Evolutionary conservation across 2,797 vertebrate species (phyloP).

Genomic region (Rhynchotus rufescens): DNA sequence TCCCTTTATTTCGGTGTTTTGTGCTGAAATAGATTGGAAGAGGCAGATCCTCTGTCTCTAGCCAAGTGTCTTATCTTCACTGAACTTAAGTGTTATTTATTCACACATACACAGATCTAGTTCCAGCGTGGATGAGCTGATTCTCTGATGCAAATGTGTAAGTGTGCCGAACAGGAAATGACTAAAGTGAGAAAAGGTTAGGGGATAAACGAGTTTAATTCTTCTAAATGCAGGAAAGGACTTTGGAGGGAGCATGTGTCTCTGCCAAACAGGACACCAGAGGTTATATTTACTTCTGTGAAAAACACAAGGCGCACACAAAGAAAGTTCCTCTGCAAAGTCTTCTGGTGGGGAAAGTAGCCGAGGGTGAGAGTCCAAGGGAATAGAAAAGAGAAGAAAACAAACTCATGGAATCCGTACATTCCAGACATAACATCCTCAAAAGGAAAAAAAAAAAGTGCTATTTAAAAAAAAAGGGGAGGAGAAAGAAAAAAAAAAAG

Average conservation of each 20-base stretch:
- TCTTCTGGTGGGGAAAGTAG: not conserved
- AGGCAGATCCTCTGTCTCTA: not conserved
- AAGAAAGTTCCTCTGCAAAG: not conserved
- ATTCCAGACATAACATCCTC: slow-evolving; percentile 68
- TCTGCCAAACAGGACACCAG: not conserved
- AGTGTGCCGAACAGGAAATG: not conserved
- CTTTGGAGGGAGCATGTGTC: not conserved
- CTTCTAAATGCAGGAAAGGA: not conserved
- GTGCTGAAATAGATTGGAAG: slow-evolving; percentile 14
- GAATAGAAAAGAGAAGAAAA: not conserved
- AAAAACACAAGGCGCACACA: not conserved
- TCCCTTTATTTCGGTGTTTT: slow-evolving; percentile 38
- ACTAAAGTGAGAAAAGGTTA: not conserved
- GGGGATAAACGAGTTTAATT: not conserved
- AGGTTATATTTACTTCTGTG: not conserved
- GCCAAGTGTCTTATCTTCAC: not conserved
- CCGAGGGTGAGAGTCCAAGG: not conserved
- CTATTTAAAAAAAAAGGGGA: not conserved
- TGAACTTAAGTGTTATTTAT: not conserved
- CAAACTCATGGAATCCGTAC: slow-evolving; percentile 14
- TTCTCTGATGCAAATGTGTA: not conserved
- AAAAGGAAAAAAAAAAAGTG: not conserved
- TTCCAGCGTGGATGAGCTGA: not conserved
- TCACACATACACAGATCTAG: not conserved
- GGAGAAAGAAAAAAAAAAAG: slow-evolving; percentile 7